Conservation (phyloP, 2,113 vertebrate species). For the Edolisoma coerulescens region DNA sequence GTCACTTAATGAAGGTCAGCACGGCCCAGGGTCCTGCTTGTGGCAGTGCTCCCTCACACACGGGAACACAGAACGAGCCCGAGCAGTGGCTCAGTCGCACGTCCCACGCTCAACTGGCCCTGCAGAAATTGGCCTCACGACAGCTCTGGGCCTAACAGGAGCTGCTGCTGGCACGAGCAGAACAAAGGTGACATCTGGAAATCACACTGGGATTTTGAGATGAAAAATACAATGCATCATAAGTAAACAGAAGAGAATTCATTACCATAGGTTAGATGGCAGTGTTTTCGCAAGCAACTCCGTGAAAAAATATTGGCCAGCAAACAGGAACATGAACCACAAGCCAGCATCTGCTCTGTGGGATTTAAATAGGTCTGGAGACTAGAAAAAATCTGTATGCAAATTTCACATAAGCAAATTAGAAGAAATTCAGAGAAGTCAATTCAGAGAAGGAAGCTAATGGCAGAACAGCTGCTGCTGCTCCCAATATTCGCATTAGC, state of each 20-base stretch:
- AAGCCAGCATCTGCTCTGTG: background rate
- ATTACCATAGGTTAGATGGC: background rate
- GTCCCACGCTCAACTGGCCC: background rate
- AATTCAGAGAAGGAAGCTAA: constrained; percentile 22
- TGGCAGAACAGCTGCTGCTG: constrained; percentile 37
- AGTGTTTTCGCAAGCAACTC: background rate
- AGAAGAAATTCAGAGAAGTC: constrained; percentile 38
- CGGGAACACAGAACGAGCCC: background rate
- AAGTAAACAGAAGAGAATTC: background rate
- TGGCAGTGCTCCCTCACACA: background rate
- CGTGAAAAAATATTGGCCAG: background rate
- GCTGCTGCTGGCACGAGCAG: background rate
- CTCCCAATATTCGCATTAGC: background rate
- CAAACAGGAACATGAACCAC: background rate
- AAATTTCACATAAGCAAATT: constrained; percentile 23
- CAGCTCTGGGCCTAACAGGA: background rate
- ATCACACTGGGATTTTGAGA: background rate
- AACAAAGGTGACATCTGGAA: background rate
- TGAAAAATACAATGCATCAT: background rate
- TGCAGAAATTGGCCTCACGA: background rate
- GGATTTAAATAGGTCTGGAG: background rate
- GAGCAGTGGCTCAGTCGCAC: accelerated
- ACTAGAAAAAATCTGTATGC: background rate
- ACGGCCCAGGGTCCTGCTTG: background rate
- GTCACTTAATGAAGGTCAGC: background rate